Percentiles rank a stretch among this genome's conserved stretches.
Evolutionary conservation across 2,888 invertebrate genomes (phyloP).

Genomic region (Lycophotia porphyrea): DNA sequence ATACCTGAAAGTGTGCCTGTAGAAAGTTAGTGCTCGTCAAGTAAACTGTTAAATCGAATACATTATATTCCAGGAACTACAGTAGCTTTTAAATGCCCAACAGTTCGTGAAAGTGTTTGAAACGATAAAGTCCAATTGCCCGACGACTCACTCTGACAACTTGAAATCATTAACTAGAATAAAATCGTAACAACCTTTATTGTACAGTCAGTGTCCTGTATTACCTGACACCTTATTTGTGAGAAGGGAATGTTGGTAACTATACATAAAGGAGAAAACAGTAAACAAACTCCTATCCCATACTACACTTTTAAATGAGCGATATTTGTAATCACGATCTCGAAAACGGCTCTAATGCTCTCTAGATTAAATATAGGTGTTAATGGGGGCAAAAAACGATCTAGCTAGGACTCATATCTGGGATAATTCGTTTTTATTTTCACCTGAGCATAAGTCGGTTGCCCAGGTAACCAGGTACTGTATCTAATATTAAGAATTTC

Average conservation of each 20-base stretch:
- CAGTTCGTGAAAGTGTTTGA: background rate
- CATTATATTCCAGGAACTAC: background rate
- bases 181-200: background rate
- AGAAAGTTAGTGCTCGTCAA: slow-evolving; percentile 28
- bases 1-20: background rate
- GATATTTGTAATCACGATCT: background rate
- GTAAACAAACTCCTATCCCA: background rate
- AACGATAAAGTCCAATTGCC: background rate
- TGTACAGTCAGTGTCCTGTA: background rate
- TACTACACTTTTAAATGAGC: background rate
- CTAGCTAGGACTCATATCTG: background rate
- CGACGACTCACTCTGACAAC: background rate
- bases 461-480: background rate
- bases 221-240: background rate
- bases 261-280: background rate
- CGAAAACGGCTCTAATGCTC: background rate
- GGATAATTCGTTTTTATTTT: background rate
- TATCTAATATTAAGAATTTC: background rate
- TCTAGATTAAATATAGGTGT: too few relatives aligned
- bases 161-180: background rate
- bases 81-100: slow-evolving; percentile 10
- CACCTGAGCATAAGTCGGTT: too few relatives aligned
- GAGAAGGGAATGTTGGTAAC: background rate
- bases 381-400: background rate
- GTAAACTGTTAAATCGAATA: background rate